A percentile compares a stretch with the other conserved stretches of the same genome.
Conservation (phyloP, 2,797 vertebrate genomes). For the Parauchenoglanis ngamensis region DNA sequence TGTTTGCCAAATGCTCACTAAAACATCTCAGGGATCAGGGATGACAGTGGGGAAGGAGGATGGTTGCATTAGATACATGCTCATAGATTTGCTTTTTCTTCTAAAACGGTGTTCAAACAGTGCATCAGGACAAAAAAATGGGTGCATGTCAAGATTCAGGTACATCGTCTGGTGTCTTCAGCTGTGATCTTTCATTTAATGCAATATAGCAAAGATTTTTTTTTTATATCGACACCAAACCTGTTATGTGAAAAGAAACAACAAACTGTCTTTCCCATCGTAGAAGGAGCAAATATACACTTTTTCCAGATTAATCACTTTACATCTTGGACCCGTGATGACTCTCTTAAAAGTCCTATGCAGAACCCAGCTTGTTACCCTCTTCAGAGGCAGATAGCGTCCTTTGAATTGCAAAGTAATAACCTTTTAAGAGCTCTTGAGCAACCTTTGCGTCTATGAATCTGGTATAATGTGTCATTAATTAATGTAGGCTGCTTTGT, state of each 20-base stretch:
- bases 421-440: neutral
- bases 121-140: too few species aligned
- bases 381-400: neutral
- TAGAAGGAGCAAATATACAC: too few species aligned
- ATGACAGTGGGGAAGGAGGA: neutral
- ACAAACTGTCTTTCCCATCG: too few species aligned
- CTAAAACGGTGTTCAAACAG: too few species aligned
- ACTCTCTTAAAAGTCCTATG: neutral
- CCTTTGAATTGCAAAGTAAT: neutral
- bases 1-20: neutral
- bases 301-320: neutral
- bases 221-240: too few species aligned
- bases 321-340: neutral
- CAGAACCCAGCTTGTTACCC: neutral
- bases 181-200: too few species aligned
- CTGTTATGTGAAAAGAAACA: too few species aligned
- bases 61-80: neutral
- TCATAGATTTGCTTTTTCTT: neutral
- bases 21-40: neutral
- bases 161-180: too few species aligned
- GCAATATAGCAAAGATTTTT: too few species aligned
- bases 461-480: neutral
- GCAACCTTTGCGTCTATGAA: neutral
- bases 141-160: too few species aligned
- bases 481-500: conserved; percentile 20